Base-by-base conservation (phyloP, 2,888 invertebrate species). In the Tethea ocularis region DNA sequence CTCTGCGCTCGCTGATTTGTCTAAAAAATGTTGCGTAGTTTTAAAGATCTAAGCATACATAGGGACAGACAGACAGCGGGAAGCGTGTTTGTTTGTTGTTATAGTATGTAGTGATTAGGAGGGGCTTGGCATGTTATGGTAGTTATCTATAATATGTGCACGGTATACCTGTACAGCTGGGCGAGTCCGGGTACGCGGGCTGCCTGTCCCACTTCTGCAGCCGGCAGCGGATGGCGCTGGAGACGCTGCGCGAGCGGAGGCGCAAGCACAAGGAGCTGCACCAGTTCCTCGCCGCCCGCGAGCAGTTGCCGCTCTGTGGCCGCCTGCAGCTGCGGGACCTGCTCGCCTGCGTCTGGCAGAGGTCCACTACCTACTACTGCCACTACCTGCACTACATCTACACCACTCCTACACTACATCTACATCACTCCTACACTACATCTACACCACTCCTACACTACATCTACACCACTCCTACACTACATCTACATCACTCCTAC, bases 181-280 rank as follows among this genome's bases (percentile, higher is more conserved):
- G 98, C 0, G 97, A 97, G 62, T 86, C 93, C 0, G 95, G 97
- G 69, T 96, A 96, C 85, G 94, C 95, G 60, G 95, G 96, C 0
- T 97, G 97, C 57, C 77, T 93, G 22, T 96, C 98, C 0, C 95
- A 93, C 20, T 99, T 98, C 89, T 98, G 98, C 83, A 95, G 97
- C 72, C 95, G 97, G 17, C 99, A 99, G 87, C 96, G 98, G 66
- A 95, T 96, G 75, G 98, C 97, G 1, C 90, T 98, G 58, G 98
- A 98, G 68, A 94, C 95, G 4, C 93, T 99, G 63, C 95, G 97
- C 64, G 96, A 96, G 78, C 91, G 96, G 8, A 94, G 97, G 52
- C 95, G 96, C 72, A 96, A 97, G 86, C 79, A 97, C 87, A 95
- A 96, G 62, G 97, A 97, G 78, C 94, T 98, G 71, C 95, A 97